Percentiles rank a stretch among this genome's conserved stretches.
phyloP scores from a whole-genome alignment of 2,797 vertebrate genomes.

The Gymnodraco acuticeps region DNA sequence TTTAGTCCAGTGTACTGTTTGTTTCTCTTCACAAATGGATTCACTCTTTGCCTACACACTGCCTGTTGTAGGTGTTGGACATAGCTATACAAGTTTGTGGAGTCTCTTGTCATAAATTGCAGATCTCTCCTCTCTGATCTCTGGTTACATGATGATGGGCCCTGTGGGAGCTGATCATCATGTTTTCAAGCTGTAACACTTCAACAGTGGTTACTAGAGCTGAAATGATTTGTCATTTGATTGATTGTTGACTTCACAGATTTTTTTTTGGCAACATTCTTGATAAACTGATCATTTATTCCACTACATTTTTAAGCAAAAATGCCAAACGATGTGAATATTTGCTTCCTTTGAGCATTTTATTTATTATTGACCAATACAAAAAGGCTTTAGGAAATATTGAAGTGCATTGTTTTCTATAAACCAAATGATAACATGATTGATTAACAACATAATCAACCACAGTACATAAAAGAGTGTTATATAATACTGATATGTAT shows the following conservation, averaged over 20 bases:
- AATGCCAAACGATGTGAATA: neutral
- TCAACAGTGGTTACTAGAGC: neutral
- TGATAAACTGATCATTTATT: neutral
- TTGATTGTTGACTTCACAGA: neutral
- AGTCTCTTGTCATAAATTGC: constrained; percentile 6
- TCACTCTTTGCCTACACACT: neutral
- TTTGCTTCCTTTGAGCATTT: neutral
- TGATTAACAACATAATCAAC: neutral
- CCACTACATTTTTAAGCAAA: too few species aligned
- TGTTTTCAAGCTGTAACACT: constrained; percentile 19
- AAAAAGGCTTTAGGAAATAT: neutral
- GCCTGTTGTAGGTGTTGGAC: constrained; percentile 21
- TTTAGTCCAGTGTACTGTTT: neutral
- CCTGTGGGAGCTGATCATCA: constrained; percentile 1
- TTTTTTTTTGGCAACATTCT: neutral
- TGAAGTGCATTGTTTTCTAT: neutral
- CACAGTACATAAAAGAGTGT: neutral
- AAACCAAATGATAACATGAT: neutral
- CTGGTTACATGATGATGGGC: neutral
- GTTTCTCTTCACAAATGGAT: constrained; percentile 5
- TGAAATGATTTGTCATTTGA: neutral
- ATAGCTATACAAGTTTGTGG: neutral
- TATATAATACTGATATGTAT: neutral
- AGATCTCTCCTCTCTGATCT: neutral
- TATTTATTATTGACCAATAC: too few species aligned